phyloP scores from a whole-genome alignment of 1,140 invertebrate species.

The Drosophila pseudoobscura region DNA sequence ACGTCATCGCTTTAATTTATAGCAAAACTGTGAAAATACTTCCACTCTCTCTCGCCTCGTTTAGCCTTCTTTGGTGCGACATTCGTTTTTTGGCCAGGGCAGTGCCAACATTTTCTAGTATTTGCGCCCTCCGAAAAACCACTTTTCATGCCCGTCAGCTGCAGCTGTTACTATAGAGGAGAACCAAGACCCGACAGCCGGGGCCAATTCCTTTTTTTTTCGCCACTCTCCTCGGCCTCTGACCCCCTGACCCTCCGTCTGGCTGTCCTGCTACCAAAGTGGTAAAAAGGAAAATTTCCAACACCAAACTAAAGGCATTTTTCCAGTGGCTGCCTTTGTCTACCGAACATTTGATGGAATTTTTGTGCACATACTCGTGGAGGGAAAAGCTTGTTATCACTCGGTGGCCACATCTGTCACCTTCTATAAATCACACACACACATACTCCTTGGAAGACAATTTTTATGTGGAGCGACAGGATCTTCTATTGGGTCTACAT shows the following conservation, averaged over 20 bases:
- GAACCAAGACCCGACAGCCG: conserved; percentile 42
- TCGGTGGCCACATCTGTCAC: conserved; percentile 78
- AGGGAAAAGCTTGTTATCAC: conserved; percentile 73
- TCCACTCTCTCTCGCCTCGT: conserved; percentile 14
- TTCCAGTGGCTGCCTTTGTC: conserved; percentile 56
- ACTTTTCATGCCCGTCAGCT: conserved; percentile 81
- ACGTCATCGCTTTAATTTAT: conserved; percentile 68
- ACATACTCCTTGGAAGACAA: conserved; percentile 16
- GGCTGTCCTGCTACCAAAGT: conserved; percentile 11
- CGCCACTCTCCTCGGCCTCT: conserved; percentile 1
- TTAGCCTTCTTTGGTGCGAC: background rate
- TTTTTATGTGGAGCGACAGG: conserved; percentile 12
- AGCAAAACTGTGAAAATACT: conserved; percentile 63
- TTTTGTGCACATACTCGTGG: conserved; percentile 24
- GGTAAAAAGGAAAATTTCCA: conserved; percentile 33
- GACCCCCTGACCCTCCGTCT: background rate
- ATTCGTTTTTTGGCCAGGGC: conserved; percentile 28
- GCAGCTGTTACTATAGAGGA: conserved; percentile 70
- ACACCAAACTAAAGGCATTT: conserved; percentile 61
- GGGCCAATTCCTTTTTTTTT: conserved; percentile 42
- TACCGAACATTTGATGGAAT: conserved; percentile 51
- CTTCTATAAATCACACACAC: conserved; percentile 75
- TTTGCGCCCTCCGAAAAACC: conserved; percentile 66
- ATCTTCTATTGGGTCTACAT: conserved; percentile 47
- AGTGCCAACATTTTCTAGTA: conserved; percentile 56